Evolutionary conservation across 2,113 vertebrate genomes (phyloP).

Genomic region (Coreoperca whiteheadi): DNA sequence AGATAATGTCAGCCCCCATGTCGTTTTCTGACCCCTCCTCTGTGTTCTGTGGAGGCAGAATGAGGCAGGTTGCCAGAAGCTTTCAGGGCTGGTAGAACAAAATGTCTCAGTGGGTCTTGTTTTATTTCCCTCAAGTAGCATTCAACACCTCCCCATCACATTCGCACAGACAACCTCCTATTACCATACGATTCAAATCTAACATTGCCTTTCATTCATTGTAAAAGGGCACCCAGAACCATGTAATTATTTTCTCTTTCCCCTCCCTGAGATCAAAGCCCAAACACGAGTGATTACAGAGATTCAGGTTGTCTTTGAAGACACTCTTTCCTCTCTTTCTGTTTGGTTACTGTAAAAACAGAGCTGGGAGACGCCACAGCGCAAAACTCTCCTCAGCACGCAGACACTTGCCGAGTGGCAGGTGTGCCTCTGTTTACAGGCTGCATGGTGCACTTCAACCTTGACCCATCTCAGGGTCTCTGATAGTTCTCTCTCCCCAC

Average conservation of each 20-base stretch:
- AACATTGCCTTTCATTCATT: constrained; percentile 80
- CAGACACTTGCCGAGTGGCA: constrained; percentile 60
- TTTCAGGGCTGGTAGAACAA: constrained; percentile 68
- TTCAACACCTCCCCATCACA: constrained; percentile 81
- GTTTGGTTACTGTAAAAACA: constrained; percentile 75
- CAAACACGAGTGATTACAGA: constrained; percentile 81
- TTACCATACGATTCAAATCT: constrained; percentile 79
- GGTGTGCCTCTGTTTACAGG: constrained; percentile 70
- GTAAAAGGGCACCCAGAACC: constrained; percentile 79
- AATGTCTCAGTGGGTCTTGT: constrained; percentile 74
- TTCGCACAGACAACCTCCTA: constrained; percentile 69
- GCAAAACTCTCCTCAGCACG: constrained; percentile 64
- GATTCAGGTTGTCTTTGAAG: constrained; percentile 82
- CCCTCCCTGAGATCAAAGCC: constrained; percentile 82
- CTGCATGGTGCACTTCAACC: constrained; percentile 49
- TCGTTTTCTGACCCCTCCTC: constrained; percentile 56
- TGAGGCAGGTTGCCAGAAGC: constrained; percentile 68
- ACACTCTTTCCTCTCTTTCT: constrained; percentile 66
- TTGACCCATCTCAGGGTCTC: constrained; percentile 53
- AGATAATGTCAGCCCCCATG: constrained; percentile 62
- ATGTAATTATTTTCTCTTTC: constrained; percentile 83
- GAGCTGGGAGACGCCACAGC: constrained; percentile 44
- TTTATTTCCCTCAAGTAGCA: constrained; percentile 75
- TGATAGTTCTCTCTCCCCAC: constrained; percentile 22
- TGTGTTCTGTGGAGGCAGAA: constrained; percentile 46